Conservation (phyloP, 1,140 invertebrate species). For the Sitodiplosis mosellana region DNA sequence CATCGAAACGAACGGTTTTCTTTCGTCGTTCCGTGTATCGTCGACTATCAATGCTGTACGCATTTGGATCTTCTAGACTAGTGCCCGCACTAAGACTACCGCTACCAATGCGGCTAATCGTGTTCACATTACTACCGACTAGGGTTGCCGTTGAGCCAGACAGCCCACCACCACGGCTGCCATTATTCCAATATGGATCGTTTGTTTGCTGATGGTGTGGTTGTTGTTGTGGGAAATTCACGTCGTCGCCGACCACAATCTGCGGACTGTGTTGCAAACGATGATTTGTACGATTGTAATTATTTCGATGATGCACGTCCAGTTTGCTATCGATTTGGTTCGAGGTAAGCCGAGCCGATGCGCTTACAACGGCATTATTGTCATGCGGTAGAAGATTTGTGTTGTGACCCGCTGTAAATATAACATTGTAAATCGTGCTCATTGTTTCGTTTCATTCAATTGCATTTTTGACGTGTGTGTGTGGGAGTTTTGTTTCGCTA, state of each 20-base stretch:
- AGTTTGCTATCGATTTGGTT: conserved; percentile 5
- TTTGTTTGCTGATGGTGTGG: not conserved
- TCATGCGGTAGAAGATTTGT: not conserved
- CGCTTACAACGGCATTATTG: not conserved
- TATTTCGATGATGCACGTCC: conserved; percentile 23
- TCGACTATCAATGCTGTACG: conserved; percentile 29
- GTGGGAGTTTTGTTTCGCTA: too few species aligned
- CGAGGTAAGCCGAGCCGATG: not conserved
- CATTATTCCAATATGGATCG: conserved; percentile 4
- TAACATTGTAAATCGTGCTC: not conserved
- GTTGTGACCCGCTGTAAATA: not conserved
- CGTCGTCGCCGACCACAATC: conserved; percentile 5
- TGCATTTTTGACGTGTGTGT: not conserved
- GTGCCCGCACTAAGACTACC: conserved; percentile 3
- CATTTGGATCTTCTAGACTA: conserved; percentile 2
- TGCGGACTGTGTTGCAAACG: conserved; percentile 13
- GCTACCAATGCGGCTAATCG: conserved; percentile 7
- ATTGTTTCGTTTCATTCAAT: not conserved
- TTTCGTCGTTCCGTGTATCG: conserved; percentile 69
- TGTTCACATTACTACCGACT: conserved; percentile 9
- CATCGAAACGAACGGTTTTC: conserved; percentile 77
- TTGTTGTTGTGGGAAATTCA: not conserved
- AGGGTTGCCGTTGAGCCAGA: too few species aligned
- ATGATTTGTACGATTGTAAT: conserved; percentile 22
- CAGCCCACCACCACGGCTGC: not conserved